Evolutionary conservation across 2,888 invertebrate genomes (phyloP).

Genomic region (Tanypteryx hageni): DNA sequence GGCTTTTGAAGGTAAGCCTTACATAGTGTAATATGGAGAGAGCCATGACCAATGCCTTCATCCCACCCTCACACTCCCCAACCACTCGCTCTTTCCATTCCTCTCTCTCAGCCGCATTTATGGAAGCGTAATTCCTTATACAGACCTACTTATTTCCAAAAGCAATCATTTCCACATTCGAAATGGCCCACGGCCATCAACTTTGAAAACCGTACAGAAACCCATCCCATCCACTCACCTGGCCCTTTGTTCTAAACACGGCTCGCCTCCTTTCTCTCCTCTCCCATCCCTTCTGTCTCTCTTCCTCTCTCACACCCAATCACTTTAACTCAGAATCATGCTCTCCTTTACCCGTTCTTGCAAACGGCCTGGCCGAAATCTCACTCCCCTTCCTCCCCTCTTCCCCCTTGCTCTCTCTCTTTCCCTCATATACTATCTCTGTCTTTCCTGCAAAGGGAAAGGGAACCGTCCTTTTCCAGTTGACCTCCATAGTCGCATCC

Average conservation of each 20-base stretch:
- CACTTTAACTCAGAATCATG: neutral
- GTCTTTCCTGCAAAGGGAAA: too few relatives aligned
- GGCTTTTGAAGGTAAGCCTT: constrained; percentile 27
- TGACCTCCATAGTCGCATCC: too few relatives aligned
- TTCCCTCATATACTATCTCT: neutral
- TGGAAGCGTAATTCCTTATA: constrained; percentile 53
- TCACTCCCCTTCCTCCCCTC: neutral
- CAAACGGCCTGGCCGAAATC: neutral
- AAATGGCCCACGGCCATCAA: constrained; percentile 22
- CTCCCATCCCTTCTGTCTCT: neutral
- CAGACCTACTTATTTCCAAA: constrained; percentile 47
- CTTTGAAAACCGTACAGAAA: neutral
- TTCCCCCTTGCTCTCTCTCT: neutral
- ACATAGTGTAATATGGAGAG: neutral
- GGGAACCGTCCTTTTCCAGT: too few relatives aligned
- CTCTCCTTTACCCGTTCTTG: neutral
- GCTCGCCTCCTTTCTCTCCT: neutral
- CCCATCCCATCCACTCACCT: constrained; percentile 1
- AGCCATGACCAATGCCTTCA: neutral
- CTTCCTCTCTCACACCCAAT: neutral
- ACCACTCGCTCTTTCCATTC: neutral
- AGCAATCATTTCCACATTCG: constrained; percentile 44
- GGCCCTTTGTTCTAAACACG: neutral
- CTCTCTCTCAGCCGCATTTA: neutral
- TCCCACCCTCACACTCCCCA: neutral